phyloP scores from a whole-genome alignment of 2,797 vertebrate genomes.

The Diplodus sargus region DNA sequence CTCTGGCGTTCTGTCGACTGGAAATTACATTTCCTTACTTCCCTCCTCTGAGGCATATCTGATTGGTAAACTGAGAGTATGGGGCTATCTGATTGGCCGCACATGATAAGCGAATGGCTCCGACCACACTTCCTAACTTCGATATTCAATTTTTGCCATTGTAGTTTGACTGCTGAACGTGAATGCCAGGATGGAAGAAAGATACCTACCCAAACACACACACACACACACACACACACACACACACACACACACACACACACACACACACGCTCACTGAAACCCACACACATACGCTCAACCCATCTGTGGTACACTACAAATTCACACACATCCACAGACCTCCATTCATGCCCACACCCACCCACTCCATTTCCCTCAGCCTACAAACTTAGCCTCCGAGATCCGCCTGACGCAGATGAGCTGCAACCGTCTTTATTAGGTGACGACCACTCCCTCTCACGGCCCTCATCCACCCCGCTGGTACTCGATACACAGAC shows the following conservation, averaged over 20 bases:
- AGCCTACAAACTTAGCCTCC: slow-evolving; percentile 27
- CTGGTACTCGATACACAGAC: slow-evolving; percentile 33
- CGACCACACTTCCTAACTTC: slow-evolving; percentile 8
- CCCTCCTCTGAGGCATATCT: slow-evolving; percentile 25
- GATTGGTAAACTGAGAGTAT: slow-evolving; percentile 44
- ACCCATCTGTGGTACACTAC: slow-evolving; percentile 73
- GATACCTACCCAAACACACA: slow-evolving; percentile 34
- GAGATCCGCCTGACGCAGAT: slow-evolving; percentile 65
- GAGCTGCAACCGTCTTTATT: slow-evolving; percentile 78
- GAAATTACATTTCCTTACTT: slow-evolving; percentile 64
- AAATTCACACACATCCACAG: slow-evolving; percentile 62
- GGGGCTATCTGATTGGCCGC: slow-evolving; percentile 39
- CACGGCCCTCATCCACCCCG: slow-evolving; percentile 39
- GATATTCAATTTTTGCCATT: neutral
- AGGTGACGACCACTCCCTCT: slow-evolving; percentile 68
- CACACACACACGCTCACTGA: slow-evolving; percentile 21
- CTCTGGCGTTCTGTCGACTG: slow-evolving; percentile 41
- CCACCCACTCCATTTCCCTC: slow-evolving; percentile 55
- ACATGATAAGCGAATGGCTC: neutral
- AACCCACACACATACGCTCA: slow-evolving; percentile 67
- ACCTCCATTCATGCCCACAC: slow-evolving; percentile 67
- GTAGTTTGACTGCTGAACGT: slow-evolving; percentile 6
- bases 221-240: slow-evolving; percentile 10
- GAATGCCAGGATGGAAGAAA: slow-evolving; percentile 38
- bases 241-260: slow-evolving; percentile 57